Base-by-base conservation (phyloP, 2,888 invertebrate species). In the Leptopilina syphax region DNA sequence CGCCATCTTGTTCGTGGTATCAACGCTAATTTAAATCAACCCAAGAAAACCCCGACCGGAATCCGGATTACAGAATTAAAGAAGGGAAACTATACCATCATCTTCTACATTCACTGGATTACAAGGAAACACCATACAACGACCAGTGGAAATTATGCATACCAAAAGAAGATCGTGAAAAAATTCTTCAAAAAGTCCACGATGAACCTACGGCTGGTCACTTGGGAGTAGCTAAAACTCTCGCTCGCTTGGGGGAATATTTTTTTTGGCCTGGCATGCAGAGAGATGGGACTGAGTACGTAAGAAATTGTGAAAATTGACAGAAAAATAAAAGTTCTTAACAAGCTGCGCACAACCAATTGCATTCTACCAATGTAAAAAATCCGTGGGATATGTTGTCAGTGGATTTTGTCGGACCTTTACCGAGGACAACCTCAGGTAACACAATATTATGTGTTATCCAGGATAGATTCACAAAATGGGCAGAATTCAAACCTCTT, bases 181-280 rank as follows among this genome's bases (percentile, higher is more conserved):
- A 65, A 18, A 12, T 79, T 9, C 9, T 76, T 6, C 1, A 27
- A 2, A 24, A 76, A 18, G 41, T 41, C 0, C 73, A 79, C 13
- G 79, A 79, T 24, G 65, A 41, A 10, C 76, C 79, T 5, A 79
- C 73, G 1, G 63, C 79, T 5, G 79, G 79, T 8, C 79, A 79
- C 12, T 44, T 79, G 1, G 79, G 76, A 1, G 47, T 66, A 2
- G 79, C 79, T 6, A 79, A 79, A 10, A 79, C 79, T 1, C 9
- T 79, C 0, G 10, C 44, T 8, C 8, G 76, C 3, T 34, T 79
- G 0, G 13, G 41, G 1, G 34, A 63, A 63, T 60, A 6, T 8
- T 63, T 63, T 9, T 63, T 9, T 24, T 63, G 24, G 63, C 63
- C 63, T 2, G 34, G 41, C 9, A 24, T 79, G 70, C 13, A 65